Percentiles rank a stretch among this genome's conserved stretches.
phyloP scores from a whole-genome alignment of 2,888 invertebrate genomes.

The Sylvicola cinctus region DNA sequence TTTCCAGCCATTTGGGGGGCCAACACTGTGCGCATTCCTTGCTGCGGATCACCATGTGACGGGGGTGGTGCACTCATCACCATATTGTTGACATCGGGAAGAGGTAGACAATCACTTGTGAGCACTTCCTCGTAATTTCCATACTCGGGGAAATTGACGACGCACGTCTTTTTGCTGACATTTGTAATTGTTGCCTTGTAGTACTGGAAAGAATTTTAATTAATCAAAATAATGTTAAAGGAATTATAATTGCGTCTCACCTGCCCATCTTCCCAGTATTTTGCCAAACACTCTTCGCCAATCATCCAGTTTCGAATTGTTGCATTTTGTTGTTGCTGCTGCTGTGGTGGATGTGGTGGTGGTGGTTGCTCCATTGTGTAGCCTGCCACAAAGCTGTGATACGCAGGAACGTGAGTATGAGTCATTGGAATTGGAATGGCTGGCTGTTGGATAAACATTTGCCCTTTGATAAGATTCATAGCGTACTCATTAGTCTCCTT shows the following conservation, averaged over 20 bases:
- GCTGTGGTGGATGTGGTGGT: slow-evolving; percentile 7
- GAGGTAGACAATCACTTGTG: slow-evolving; percentile 58
- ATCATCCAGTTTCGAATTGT: slow-evolving; percentile 41
- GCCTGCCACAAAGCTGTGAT: slow-evolving; percentile 5
- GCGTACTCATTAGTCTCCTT: slow-evolving; percentile 26
- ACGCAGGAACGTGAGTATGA: slow-evolving; percentile 7
- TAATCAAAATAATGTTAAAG: slow-evolving; percentile 3
- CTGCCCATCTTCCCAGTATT: slow-evolving; percentile 84
- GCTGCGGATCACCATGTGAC: too few relatives aligned
- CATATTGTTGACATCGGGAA: slow-evolving; percentile 21
- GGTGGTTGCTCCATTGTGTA: slow-evolving; percentile 1
- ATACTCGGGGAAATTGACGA: slow-evolving; percentile 71
- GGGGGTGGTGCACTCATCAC: too few relatives aligned
- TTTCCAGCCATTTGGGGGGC: too few relatives aligned
- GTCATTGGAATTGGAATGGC: slow-evolving; percentile 7
- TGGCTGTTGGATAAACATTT: slow-evolving; percentile 13
- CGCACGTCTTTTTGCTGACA: slow-evolving; percentile 62
- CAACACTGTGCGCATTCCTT: too few relatives aligned
- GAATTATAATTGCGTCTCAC: slow-evolving; percentile 27
- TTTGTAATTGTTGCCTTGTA: slow-evolving; percentile 68
- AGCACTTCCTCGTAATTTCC: slow-evolving; percentile 80
- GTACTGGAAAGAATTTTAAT: slow-evolving; percentile 31
- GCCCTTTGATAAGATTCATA: slow-evolving; percentile 21
- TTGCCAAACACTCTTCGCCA: slow-evolving; percentile 70
- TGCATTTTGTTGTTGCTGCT: slow-evolving; percentile 3